Evolutionary conservation across 2,113 vertebrate genomes (phyloP).

Genomic region (Chroicocephalus ridibundus): DNA sequence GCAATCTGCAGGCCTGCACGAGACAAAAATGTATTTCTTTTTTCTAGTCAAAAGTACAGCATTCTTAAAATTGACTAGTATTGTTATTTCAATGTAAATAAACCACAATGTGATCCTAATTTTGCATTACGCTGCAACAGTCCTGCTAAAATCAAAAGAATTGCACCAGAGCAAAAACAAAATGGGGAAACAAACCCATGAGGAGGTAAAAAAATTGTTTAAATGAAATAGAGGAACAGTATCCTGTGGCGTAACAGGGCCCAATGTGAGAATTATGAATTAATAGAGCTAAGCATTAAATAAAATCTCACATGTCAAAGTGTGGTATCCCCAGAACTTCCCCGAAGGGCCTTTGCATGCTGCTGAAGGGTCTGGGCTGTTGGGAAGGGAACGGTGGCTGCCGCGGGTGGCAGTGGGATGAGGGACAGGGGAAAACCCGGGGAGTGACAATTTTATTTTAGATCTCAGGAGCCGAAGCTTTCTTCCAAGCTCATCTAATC

Average conservation of each 20-base stretch:
- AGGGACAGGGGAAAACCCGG: neutral
- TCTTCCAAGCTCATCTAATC: neutral
- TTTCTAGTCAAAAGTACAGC: neutral
- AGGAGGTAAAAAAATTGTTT: neutral
- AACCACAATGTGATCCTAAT: fast-evolving
- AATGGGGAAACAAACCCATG: neutral
- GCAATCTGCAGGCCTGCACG: neutral
- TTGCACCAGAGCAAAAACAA: neutral
- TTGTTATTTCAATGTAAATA: neutral
- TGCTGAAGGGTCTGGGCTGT: neutral
- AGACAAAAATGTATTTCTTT: neutral
- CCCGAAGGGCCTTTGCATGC: neutral
- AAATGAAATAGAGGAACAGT: neutral
- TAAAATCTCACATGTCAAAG: neutral
- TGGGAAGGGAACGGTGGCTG: fast-evolving
- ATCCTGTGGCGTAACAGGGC: neutral
- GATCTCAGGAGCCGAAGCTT: neutral
- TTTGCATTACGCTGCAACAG: neutral
- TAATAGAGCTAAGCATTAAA: neutral
- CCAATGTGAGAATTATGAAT: neutral
- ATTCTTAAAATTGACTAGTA: neutral
- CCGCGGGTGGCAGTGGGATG: fast-evolving
- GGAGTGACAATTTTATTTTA: neutral
- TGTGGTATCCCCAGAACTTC: neutral
- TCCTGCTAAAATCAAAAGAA: neutral